Percentiles rank a stretch among this genome's conserved stretches.
These are phyloP conservation scores for Tridacna crocea DNA, from an alignment of 2,888 invertebrate species.

Conservation along the genomic window DNA sequence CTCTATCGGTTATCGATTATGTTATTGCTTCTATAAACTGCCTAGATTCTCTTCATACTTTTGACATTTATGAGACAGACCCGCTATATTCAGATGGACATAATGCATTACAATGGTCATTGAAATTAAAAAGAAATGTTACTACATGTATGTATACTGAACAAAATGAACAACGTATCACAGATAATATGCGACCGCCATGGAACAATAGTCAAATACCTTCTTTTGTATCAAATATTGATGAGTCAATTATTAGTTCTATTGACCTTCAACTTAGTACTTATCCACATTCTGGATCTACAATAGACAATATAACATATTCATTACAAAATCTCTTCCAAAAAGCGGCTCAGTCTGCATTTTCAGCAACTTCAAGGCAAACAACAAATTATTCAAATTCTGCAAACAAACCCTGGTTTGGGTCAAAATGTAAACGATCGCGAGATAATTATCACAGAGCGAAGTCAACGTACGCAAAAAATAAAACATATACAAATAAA, in stretches of 20 bases:
- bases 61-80: slow-evolving; percentile 25
- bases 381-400: neutral
- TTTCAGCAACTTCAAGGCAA: neutral
- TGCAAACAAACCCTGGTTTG: slow-evolving; percentile 34
- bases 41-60: neutral
- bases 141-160: no score
- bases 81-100: slow-evolving; percentile 33
- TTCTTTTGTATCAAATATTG: no score
- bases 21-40: neutral
- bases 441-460: slow-evolving; percentile 18
- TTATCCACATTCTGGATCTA: no score
- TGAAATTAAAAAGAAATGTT: no score
- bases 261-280: no score
- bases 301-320: no score
- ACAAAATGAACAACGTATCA: no score
- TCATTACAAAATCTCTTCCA: no score
- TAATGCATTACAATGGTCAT: neutral
- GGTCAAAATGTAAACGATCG: slow-evolving; percentile 10
- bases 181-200: no score
- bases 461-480: neutral
- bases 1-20: slow-evolving; percentile 25
- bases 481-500: neutral
- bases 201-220: no score
- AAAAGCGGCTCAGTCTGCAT: neutral
- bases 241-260: no score